phyloP scores from a whole-genome alignment of 2,113 vertebrate species.

The Perccottus glenii region DNA sequence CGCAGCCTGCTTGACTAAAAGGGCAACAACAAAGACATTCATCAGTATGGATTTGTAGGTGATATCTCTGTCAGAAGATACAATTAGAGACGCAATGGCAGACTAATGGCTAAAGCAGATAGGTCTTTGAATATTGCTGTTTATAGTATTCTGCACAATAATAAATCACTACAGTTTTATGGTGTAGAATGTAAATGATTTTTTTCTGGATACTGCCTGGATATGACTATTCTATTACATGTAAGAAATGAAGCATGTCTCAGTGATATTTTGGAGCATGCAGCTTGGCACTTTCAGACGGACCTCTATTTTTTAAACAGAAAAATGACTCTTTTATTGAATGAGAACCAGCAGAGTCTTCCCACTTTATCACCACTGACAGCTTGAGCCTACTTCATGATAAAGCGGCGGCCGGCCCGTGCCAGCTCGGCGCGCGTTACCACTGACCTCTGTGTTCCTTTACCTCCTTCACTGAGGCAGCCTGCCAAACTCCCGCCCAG shows the following conservation, averaged over 20 bases:
- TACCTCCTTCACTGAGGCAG: slow-evolving; percentile 34
- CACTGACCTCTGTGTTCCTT: slow-evolving; percentile 41
- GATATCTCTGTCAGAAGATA: slow-evolving; percentile 10
- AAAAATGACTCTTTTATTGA: slow-evolving; percentile 46
- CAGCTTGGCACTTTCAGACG: background rate
- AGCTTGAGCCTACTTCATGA: slow-evolving; percentile 30
- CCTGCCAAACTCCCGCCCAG: slow-evolving; percentile 13
- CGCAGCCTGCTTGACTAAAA: slow-evolving; percentile 17
- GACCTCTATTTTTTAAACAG: slow-evolving; percentile 20
- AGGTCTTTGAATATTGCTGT: slow-evolving; percentile 11
- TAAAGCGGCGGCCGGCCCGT: slow-evolving; percentile 16
- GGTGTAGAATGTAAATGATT: background rate
- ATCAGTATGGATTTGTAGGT: slow-evolving; percentile 58
- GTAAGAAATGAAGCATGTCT: slow-evolving; percentile 13
- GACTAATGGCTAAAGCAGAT: slow-evolving; percentile 26
- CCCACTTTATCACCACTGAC: slow-evolving; percentile 50
- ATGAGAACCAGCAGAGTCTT: slow-evolving; percentile 27
- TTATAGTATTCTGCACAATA: slow-evolving; percentile 10
- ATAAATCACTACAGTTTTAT: background rate
- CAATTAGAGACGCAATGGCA: slow-evolving; percentile 24
- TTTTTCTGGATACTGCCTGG: background rate
- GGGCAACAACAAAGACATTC: slow-evolving; percentile 47
- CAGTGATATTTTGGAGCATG: slow-evolving; percentile 4
- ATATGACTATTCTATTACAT: slow-evolving; percentile 4
- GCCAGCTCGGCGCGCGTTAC: slow-evolving; percentile 24